phyloP scores from a whole-genome alignment of 1,140 invertebrate species.

The Trichonephila inaurata region DNA sequence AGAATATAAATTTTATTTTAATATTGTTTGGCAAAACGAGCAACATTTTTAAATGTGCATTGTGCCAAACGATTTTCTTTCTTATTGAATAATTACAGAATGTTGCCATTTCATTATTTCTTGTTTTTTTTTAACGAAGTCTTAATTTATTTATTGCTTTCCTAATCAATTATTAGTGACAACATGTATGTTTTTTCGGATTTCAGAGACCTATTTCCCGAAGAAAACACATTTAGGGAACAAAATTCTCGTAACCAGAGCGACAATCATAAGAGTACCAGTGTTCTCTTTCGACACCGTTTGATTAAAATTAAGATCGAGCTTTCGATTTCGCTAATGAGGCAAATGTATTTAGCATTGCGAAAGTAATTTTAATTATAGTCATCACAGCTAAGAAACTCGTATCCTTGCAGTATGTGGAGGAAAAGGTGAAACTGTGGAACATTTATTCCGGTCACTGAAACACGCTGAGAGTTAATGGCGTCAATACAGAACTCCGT shows the following conservation, averaged over 20 bases:
- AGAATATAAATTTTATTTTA: too few species aligned
- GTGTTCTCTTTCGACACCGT: not conserved
- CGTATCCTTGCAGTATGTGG: not conserved
- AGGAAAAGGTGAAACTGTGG: not conserved
- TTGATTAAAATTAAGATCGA: not conserved
- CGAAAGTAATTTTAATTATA: not conserved
- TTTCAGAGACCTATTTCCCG: not conserved
- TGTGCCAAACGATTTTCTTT: too few species aligned
- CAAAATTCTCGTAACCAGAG: not conserved
- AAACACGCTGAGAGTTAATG: not conserved
- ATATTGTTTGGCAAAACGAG: too few species aligned
- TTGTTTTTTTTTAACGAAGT: too few species aligned
- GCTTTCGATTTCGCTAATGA: not conserved
- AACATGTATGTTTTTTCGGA: too few species aligned
- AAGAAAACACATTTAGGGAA: not conserved
- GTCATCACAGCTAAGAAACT: not conserved
- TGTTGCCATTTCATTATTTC: too few species aligned
- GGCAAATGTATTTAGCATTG: not conserved
- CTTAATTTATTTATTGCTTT: too few species aligned
- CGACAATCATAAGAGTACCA: not conserved
- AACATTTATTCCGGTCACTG: not conserved
- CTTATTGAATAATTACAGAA: too few species aligned
- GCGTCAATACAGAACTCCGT: not conserved
- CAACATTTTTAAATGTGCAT: too few species aligned
- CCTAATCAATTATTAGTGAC: too few species aligned